Base-by-base conservation (phyloP, 2,888 invertebrate genomes). In the Helobdella robusta region DNA sequence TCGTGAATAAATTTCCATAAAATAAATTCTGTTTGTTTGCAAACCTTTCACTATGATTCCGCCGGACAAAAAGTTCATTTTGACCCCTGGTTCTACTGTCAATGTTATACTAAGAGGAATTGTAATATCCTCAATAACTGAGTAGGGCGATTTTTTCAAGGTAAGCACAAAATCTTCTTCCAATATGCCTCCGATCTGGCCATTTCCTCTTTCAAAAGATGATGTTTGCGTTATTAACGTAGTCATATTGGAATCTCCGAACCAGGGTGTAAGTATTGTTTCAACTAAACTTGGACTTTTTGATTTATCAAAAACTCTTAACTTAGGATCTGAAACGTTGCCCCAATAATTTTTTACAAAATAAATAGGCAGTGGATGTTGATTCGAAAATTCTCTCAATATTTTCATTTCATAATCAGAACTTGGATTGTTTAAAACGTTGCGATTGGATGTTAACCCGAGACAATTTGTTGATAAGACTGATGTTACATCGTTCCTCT, bases 1-100 rank as follows among this genome's bases (percentile, higher is more conserved):
- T 8, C 5, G 4, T 30, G 28, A 56, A 15, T 56, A 30, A 6
- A 25, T 30, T n/a, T n/a, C n/a, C n/a, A n/a, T n/a, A n/a, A n/a
- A n/a, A n/a, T n/a, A n/a, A n/a, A n/a, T n/a, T n/a, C n/a, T n/a
- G n/a, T 40, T 11, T 40, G 15, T 11, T 30, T 8, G 28, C 8
- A 44, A 54, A 66, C 66, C 66, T 66, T 66, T 36, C n/a, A 66
- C 61, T 25, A 46, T 52, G 20, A 66, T 61, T 2, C 66, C 66
- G 8, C 66, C 66, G 34, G 48, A 46, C 23, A n/a, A 34, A 54
- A 66, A 66, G 20, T 35, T 36, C 20, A 66, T 28, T 11, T 60
- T 28, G 8, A 61, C 54, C 4, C 66, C 66, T 20, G 34, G 35
- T 36, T 66, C 61, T n/a, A 66, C 18, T 23, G 32, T 50, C 40